Percentiles rank a stretch among this genome's conserved stretches.
These are phyloP conservation scores for Homarus gammarus DNA, from an alignment of 2,888 invertebrate species.

Conservation along the genomic window DNA sequence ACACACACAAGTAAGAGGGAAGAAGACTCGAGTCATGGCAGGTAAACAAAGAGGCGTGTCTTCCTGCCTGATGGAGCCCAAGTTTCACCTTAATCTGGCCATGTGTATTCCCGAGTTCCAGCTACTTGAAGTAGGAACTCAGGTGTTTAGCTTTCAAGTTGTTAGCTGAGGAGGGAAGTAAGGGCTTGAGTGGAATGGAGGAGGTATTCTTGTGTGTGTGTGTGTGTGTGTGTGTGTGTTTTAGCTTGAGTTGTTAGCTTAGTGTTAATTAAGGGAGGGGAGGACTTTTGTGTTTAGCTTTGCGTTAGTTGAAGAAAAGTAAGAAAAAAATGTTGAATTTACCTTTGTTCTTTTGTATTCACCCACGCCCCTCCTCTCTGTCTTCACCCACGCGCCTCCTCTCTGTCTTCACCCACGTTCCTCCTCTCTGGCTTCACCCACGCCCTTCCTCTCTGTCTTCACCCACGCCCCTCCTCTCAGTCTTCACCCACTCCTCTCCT, in stretches of 20 bases:
- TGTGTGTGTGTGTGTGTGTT: no score
- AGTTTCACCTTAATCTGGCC: background rate
- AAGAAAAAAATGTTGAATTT: no score
- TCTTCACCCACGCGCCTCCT: background rate
- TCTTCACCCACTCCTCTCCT: background rate
- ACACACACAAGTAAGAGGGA: background rate
- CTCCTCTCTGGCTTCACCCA: background rate
- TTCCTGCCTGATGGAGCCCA: background rate
- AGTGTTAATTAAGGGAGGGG: no score
- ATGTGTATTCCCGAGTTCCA: background rate
- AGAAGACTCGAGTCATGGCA: background rate
- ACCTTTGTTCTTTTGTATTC: no score
- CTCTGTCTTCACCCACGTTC: background rate
- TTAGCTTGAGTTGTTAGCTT: no score
- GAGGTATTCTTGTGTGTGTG: no score
- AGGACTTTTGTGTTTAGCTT: no score
- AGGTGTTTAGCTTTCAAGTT: no score
- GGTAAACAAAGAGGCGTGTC: background rate
- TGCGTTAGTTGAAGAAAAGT: no score
- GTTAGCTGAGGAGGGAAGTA: no score
- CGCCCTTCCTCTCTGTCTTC: background rate
- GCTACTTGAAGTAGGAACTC: background rate
- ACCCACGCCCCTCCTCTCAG: background rate
- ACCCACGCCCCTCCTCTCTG: background rate
- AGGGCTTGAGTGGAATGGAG: no score